These are phyloP conservation scores for Falcunculus frontatus DNA, from an alignment of 2,113 vertebrate species.

Conservation along the genomic window DNA sequence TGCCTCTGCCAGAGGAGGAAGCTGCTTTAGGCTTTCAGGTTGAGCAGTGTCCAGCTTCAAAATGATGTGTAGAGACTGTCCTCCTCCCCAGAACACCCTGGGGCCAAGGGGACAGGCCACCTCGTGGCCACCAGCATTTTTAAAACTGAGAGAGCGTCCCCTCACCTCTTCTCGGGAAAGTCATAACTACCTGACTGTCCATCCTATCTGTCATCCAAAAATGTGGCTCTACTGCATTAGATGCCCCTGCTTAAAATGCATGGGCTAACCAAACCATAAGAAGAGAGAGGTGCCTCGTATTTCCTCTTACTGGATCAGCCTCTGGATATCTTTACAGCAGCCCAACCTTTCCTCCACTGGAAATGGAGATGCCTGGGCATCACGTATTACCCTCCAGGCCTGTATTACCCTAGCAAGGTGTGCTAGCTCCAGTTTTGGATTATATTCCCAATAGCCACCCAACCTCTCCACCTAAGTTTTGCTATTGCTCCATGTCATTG, in stretches of 20 bases:
- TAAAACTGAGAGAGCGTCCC: background rate
- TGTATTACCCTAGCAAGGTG: background rate
- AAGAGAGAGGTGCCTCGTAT: background rate
- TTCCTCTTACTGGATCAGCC: background rate
- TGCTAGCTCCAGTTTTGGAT: rapidly evolving
- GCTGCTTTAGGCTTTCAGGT: background rate
- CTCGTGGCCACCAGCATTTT: background rate
- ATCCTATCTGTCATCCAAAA: background rate
- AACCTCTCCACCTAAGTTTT: background rate
- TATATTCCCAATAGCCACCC: background rate
- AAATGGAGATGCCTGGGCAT: background rate
- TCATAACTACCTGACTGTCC: background rate
- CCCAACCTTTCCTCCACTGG: background rate
- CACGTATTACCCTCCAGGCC: background rate
- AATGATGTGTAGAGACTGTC: too few species aligned
- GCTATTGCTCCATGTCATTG: background rate
- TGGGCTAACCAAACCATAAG: background rate
- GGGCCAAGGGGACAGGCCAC: background rate
- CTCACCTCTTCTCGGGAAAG: background rate
- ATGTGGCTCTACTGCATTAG: background rate
- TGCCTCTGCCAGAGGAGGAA: background rate
- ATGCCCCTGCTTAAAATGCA: background rate
- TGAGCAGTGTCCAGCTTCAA: background rate
- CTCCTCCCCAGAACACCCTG: background rate
- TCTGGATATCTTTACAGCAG: background rate